Evolutionary conservation across 2,113 vertebrate genomes (phyloP).

Genomic region (Puntigrus tetrazona): DNA sequence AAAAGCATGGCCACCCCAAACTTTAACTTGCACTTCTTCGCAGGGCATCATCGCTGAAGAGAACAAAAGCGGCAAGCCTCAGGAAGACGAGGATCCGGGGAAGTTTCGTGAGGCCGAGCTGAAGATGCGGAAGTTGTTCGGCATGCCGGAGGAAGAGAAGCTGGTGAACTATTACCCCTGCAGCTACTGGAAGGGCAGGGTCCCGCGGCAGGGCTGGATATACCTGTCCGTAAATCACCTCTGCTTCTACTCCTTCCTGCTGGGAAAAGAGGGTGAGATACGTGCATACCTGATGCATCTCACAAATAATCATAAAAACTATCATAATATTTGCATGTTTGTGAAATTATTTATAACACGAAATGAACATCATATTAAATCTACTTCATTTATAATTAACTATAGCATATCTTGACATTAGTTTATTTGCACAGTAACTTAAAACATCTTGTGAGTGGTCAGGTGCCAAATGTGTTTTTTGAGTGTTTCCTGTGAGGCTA

Average conservation of each 20-base stretch:
- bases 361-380: too few relatives aligned
- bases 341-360: too few relatives aligned
- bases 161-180: conserved; percentile 98
- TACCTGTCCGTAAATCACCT: conserved; percentile 96
- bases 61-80: conserved; percentile 83
- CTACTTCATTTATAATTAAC: too few relatives aligned
- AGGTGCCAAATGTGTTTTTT: too few relatives aligned
- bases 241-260: conserved; percentile 96
- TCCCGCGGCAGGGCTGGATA: conserved; percentile 95
- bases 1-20: too few relatives aligned
- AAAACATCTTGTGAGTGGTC: too few relatives aligned
- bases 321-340: too few relatives aligned
- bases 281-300: background rate
- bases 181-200: conserved; percentile 96
- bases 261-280: conserved; percentile 93
- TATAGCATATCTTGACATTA: too few relatives aligned
- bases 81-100: conserved; percentile 90
- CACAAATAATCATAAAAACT: too few relatives aligned
- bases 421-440: too few relatives aligned
- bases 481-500: too few relatives aligned
- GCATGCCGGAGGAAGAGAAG: conserved; percentile 96
- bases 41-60: conserved; percentile 98
- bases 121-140: conserved; percentile 95
- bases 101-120: conserved; percentile 96
- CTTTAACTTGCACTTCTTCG: background rate